phyloP scores from a whole-genome alignment of 2,888 invertebrate species.

The Ophioninae sp. region DNA sequence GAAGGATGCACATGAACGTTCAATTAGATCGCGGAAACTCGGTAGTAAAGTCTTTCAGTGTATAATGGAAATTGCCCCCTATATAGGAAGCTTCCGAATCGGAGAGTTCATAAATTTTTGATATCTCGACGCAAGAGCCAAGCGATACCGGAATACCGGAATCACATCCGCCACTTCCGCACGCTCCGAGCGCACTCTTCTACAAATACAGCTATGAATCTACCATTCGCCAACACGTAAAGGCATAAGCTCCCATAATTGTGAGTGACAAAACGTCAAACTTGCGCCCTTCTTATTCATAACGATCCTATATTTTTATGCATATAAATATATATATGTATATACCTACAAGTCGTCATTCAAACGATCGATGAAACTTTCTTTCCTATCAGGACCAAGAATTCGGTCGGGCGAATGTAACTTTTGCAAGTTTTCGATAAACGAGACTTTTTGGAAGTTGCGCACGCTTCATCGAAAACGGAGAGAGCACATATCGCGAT shows the following conservation, averaged over 20 bases:
- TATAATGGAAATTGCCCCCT: neutral
- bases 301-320: neutral
- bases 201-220: slow-evolving; percentile 24
- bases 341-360: slow-evolving; percentile 30
- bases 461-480: slow-evolving; percentile 4
- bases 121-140: slow-evolving; percentile 15
- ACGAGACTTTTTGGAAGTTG: slow-evolving; percentile 49
- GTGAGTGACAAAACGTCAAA: neutral
- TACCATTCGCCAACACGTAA: slow-evolving; percentile 4
- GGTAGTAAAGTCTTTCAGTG: neutral
- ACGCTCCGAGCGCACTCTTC: neutral
- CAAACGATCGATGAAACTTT: slow-evolving; percentile 65
- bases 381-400: slow-evolving; percentile 28
- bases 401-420: slow-evolving; percentile 35
- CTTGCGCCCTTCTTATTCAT: neutral
- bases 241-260: slow-evolving; percentile 12
- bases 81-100: neutral
- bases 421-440: slow-evolving; percentile 51
- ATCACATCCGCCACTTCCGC: slow-evolving; percentile 42
- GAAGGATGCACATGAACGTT: slow-evolving; percentile 24
- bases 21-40: slow-evolving; percentile 42
- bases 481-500: slow-evolving; percentile 11
- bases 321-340: neutral
- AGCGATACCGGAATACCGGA: slow-evolving; percentile 32
- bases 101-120: slow-evolving; percentile 41